Evolutionary conservation across 2,113 vertebrate genomes (phyloP).

Genomic region (Saccopteryx bilineata): DNA sequence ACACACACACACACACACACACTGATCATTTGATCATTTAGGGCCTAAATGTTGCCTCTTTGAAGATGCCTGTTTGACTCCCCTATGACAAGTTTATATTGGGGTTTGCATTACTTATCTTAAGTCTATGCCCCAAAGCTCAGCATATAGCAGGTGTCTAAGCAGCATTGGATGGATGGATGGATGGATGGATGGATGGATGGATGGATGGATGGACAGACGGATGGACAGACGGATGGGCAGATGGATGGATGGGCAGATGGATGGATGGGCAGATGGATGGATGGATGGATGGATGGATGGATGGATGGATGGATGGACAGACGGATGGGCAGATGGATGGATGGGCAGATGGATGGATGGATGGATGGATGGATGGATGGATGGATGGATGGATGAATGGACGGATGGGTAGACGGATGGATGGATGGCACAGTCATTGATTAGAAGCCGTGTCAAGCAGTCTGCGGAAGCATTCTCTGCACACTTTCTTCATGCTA

Average conservation of each 20-base stretch:
- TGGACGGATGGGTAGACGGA: too few relatives aligned
- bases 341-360: too few relatives aligned
- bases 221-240: too few relatives aligned
- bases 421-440: neutral
- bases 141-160: neutral
- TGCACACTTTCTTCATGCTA: neutral
- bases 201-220: too few relatives aligned
- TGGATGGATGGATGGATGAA: too few relatives aligned
- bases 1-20: rapidly evolving
- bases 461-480: neutral
- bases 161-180: too few relatives aligned
- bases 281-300: neutral
- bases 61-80: neutral
- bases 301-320: neutral
- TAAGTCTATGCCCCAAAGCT: neutral
- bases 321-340: too few relatives aligned
- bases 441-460: neutral
- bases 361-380: too few relatives aligned
- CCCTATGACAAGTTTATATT: neutral
- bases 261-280: too few relatives aligned
- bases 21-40: neutral
- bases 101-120: neutral
- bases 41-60: neutral
- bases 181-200: neutral
- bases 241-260: neutral